phyloP scores from a whole-genome alignment of 2,797 vertebrate species.

The Falco columbarius region DNA sequence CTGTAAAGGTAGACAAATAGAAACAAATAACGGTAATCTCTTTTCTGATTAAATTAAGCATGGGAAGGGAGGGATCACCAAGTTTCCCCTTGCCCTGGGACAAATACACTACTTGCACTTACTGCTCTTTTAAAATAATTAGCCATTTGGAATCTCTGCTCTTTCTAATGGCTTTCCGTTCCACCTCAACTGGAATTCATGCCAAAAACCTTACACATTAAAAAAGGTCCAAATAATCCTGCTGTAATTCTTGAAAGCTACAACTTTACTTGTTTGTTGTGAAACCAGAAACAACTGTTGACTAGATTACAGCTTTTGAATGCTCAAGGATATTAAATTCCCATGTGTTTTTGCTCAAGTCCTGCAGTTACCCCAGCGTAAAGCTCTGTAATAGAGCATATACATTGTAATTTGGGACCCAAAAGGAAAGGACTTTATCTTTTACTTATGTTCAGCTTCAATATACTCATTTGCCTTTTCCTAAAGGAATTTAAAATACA shows the following conservation, averaged over 20 bases:
- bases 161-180: neutral
- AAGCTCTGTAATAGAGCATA: neutral
- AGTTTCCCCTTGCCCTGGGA: neutral
- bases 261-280: no score
- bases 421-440: neutral
- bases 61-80: slow-evolving; percentile 4
- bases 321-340: neutral
- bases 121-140: slow-evolving; percentile 29
- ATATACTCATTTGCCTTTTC: neutral
- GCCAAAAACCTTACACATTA: neutral
- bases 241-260: neutral
- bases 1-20: neutral
- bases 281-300: neutral
- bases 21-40: neutral
- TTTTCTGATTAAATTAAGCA: neutral
- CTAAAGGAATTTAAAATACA: neutral
- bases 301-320: neutral
- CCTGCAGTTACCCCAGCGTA: neutral
- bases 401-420: neutral
- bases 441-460: neutral
- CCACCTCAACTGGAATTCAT: neutral
- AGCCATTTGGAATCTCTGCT: neutral
- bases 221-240: neutral
- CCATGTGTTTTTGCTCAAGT: neutral
- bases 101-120: neutral